Base-by-base conservation (phyloP, 2,888 invertebrate species). In the Punctoribates punctum region DNA sequence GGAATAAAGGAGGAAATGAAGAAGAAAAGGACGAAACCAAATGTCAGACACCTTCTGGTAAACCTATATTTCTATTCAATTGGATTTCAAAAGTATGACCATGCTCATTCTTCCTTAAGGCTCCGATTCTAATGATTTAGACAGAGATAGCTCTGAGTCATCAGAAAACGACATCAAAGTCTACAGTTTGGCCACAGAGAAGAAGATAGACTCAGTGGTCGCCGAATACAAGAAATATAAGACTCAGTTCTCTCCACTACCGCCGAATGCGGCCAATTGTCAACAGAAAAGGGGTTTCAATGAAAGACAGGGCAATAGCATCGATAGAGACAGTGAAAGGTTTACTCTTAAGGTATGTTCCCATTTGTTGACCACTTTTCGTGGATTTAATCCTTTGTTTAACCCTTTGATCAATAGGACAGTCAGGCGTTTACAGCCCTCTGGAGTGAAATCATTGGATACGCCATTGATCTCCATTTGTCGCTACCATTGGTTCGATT, bases 401-500 rank as follows among this genome's bases (percentile, higher is more conserved):
- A 17, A 5, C 25, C 4, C n/a, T 25, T 73, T 25, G 42, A 23
- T 6, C 17, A 84, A 80, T 85, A 91, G 90, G 92, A 96, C 83
- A 90, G 90, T 75, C 94, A 94, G 82, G 92, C 93, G 23, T 92
- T 91, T 82, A 88, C 91, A 78, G 88, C 89, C 76, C 91, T 94
- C 25, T 89, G 93, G 86, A 90, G 92, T 38, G 93, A 95, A 83
- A 89, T 93, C 81, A 87, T 96, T 80, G 90, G 91, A 83, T 91
- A 92, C 27, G 90, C 92, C 79, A 88, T 96, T 83, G 93, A 94
- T 82, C 86, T 94, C 80, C 86, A 83, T 77, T 81, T 83, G 72
- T 82, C 83, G 76, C 81, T 84, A n/a, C 77, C 81, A 15, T 87
- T 88, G 81, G 82, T 84, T 20, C 84, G 85, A 80, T 86, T 88